phyloP scores from a whole-genome alignment of 2,888 invertebrate genomes.

The Torymus aiolomorphi region DNA sequence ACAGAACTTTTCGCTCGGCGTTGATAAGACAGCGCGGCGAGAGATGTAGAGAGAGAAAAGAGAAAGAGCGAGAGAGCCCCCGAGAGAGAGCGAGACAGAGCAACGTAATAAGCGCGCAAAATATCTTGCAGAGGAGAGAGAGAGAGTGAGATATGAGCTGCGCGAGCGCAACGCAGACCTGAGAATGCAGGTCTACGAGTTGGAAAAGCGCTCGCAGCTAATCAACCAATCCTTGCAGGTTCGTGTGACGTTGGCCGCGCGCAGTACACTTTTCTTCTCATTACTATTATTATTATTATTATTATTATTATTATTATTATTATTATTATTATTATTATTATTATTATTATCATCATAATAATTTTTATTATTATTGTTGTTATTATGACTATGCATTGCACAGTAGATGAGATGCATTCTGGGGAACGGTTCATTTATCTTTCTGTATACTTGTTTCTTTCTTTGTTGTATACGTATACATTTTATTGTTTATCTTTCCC shows the following conservation, averaged over 20 bases:
- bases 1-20: constrained; percentile 57
- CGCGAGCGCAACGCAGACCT: constrained; percentile 75
- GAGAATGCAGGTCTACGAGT: constrained; percentile 75
- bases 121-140: constrained; percentile 75
- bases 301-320: no score
- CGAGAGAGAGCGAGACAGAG: constrained; percentile 59
- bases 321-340: no score
- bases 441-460: constrained; percentile 34
- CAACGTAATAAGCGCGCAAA: constrained; percentile 73
- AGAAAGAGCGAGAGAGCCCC: constrained; percentile 70
- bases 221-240: constrained; percentile 75
- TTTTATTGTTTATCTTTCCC: constrained; percentile 19
- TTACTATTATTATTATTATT: no score
- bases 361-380: no score
- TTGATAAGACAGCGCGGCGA: constrained; percentile 57
- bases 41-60: constrained; percentile 70
- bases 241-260: constrained; percentile 63
- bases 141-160: no score
- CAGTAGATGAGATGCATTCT: constrained; percentile 47
- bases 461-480: background rate
- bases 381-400: background rate
- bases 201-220: constrained; percentile 76
- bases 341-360: no score
- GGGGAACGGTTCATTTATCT: constrained; percentile 59
- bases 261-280: background rate